Evolutionary conservation across 2,113 vertebrate genomes (phyloP), one percentile per base, ranked within the genome.

Genomic region (Irena cyanogastra): DNA sequence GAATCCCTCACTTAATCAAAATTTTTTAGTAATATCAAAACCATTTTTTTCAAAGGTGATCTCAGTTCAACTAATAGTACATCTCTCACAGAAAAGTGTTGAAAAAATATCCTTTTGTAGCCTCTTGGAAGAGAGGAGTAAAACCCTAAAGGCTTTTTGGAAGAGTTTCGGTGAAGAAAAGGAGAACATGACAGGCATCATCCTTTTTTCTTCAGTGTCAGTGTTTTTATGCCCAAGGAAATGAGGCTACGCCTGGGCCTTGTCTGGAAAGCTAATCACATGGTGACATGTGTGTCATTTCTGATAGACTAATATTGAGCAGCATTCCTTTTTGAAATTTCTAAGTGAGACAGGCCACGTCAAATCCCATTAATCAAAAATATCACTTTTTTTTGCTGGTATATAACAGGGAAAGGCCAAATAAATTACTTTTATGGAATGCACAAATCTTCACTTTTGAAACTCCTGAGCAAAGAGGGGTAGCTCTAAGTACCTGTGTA

Each of bases 261-360:
- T 79, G 65, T 86, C 86, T 82, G 70, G 66, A 90, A 92, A 78
- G 60, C 30, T 54, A 86, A 87, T 61, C 54, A 59, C 66, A 80
- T 42, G 35, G 33, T 81, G 74, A 86, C 72, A 71, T 63, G 80
- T 56, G 69, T 81, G 91, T 94, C 89, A 93, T 82, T 90, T 95
- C 75, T 87, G 57, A 91, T 93, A 65, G 63, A 91, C n/a, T 74
- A 92, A 56, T 82, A 70, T 3, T 66, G 42, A 90, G 61, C 28
- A 87, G 23, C 52, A 60, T 33, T 90, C 21, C 33, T 94, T 91
- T 63, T 41, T 80, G 72, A 93, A 88, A 59, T 87, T 89, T 93
- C 59, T 63, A 56, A 70, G 61, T 6, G 8, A 95, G 52, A 70
- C 57, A 93, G 24, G 30, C 80, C 56, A 54, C 8, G 70, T 91